These are phyloP conservation scores for Anthoptus insignis DNA, from an alignment of 2,888 invertebrate genomes.

Conservation along the genomic window DNA sequence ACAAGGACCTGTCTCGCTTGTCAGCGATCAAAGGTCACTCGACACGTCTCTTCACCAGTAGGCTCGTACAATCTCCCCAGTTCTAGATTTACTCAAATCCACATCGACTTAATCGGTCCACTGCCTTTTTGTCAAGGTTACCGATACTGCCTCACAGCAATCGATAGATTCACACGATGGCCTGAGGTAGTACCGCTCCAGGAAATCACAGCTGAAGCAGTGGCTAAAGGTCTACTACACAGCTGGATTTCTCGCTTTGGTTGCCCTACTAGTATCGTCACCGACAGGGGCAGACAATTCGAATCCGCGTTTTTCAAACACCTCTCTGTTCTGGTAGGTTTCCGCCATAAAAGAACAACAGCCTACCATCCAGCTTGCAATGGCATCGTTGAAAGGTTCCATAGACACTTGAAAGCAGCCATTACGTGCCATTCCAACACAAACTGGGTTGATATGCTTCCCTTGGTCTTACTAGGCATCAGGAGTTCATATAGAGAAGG, in stretches of 20 bases:
- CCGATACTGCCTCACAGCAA: conserved; percentile 58
- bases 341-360: conserved; percentile 41
- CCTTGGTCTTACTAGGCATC: conserved; percentile 46
- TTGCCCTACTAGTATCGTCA: conserved; percentile 50
- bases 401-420: conserved; percentile 35
- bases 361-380: conserved; percentile 52
- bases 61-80: conserved; percentile 43
- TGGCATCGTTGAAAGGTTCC: conserved; percentile 50
- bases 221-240: conserved; percentile 55
- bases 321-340: too few species aligned
- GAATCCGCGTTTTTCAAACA: conserved; percentile 46
- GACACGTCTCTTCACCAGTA: too few species aligned
- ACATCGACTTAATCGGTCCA: conserved; percentile 71
- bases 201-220: conserved; percentile 59
- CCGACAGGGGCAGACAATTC: conserved; percentile 50
- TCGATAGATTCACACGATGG: conserved; percentile 57
- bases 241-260: conserved; percentile 68
- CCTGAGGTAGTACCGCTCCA: conserved; percentile 55
- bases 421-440: conserved; percentile 30
- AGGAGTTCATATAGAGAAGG: conserved; percentile 40
- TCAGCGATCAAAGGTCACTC: too few species aligned
- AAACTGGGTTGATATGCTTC: conserved; percentile 45
- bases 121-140: conserved; percentile 56
- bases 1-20: too few species aligned
- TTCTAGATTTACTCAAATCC: conserved; percentile 60